These are phyloP conservation scores for Engraulis encrasicolus DNA, from an alignment of 2,113 vertebrate species.

Conservation along the genomic window DNA sequence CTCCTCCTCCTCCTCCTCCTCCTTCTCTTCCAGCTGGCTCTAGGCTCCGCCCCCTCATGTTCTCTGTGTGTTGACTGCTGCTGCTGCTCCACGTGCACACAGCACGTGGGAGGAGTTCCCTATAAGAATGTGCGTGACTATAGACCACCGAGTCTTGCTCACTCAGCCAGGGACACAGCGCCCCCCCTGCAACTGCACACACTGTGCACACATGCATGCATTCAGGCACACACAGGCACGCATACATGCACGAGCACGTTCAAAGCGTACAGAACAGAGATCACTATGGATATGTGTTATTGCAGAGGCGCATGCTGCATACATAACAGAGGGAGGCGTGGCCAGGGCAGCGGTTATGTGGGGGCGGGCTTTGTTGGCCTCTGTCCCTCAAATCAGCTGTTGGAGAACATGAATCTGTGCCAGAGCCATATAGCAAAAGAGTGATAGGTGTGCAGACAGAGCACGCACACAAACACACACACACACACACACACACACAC, in stretches of 20 bases:
- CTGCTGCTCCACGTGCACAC: constrained; percentile 67
- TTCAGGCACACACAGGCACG: constrained; percentile 41
- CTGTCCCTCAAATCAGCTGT: constrained; percentile 9
- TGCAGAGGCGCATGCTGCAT: background rate
- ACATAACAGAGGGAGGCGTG: background rate
- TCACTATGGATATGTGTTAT: background rate
- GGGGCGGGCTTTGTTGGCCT: background rate
- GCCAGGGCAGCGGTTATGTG: background rate
- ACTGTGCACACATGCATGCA: background rate
- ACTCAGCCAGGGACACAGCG: background rate
- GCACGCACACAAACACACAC: background rate
- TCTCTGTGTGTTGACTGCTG: constrained; percentile 63
- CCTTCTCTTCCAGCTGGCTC: constrained; percentile 46
- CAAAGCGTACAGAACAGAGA: too few species aligned
- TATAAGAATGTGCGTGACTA: constrained; percentile 66
- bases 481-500: constrained; percentile 33
- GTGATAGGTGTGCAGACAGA: background rate
- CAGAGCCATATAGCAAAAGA: background rate
- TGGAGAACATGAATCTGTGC: background rate
- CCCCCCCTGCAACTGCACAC: background rate
- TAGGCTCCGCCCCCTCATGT: constrained; percentile 51
- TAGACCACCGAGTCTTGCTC: constrained; percentile 47
- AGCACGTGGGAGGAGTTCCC: constrained; percentile 73
- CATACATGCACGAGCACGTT: background rate
- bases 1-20: background rate